A percentile compares a stretch with the other conserved stretches of the same genome.
phyloP scores from a whole-genome alignment of 2,797 vertebrate genomes.

The Melanotaenia parkinsoni region DNA sequence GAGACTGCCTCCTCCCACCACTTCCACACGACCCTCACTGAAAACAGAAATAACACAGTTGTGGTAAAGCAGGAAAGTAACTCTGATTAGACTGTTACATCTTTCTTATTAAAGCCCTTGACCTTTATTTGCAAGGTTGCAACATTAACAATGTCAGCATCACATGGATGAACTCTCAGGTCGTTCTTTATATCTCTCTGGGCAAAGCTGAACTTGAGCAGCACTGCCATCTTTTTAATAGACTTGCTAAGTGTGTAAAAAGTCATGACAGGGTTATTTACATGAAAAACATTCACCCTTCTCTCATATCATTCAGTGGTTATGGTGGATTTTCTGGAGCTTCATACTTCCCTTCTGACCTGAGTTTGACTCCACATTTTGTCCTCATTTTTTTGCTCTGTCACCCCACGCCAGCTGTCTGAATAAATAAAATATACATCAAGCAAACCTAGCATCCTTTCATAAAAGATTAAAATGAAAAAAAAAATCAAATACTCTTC shows the following conservation, averaged over 20 bases:
- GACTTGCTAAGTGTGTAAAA: slow-evolving; percentile 38
- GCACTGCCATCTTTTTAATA: neutral
- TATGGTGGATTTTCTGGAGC: slow-evolving; percentile 26
- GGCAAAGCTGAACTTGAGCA: slow-evolving; percentile 2
- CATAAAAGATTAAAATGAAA: slow-evolving; percentile 1
- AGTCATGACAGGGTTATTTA: slow-evolving; percentile 36
- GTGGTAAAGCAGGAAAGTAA: slow-evolving; percentile 7
- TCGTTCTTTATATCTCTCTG: neutral
- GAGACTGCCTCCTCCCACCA: slow-evolving; percentile 88
- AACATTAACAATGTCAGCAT: neutral
- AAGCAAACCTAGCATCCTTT: slow-evolving; percentile 26
- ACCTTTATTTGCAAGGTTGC: slow-evolving; percentile 3
- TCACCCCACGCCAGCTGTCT: slow-evolving; percentile 35
- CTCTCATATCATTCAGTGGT: slow-evolving; percentile 4
- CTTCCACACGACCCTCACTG: slow-evolving; percentile 78
- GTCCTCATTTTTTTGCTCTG: slow-evolving; percentile 26
- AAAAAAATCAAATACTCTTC: slow-evolving; percentile 1
- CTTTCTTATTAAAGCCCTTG: neutral
- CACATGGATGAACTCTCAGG: slow-evolving; percentile 5
- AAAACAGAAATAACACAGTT: slow-evolving; percentile 8
- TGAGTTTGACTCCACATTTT: slow-evolving; percentile 48
- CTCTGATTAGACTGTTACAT: neutral
- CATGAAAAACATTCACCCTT: slow-evolving; percentile 13
- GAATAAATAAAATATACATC: slow-evolving; percentile 61
- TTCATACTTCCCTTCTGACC: slow-evolving; percentile 42